phyloP scores from a whole-genome alignment of 2,888 invertebrate species.

The Hirtodrosophila cameraria region DNA sequence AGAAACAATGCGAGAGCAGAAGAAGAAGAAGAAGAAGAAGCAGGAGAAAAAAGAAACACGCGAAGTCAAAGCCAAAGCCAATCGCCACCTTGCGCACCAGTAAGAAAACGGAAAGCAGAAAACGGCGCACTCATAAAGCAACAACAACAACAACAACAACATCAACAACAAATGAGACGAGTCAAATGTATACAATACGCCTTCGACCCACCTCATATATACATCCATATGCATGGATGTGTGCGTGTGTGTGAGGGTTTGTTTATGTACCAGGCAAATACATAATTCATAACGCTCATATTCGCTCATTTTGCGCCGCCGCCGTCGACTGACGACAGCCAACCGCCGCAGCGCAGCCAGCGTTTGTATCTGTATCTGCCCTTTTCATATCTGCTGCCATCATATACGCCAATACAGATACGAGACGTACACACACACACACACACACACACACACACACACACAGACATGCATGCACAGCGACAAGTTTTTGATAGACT shows the following conservation, averaged over 20 bases:
- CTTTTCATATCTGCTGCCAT: slow-evolving; percentile 81
- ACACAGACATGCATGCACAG: slow-evolving; percentile 10
- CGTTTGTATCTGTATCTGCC: slow-evolving; percentile 59
- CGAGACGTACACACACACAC: too few relatives aligned
- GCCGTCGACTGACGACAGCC: slow-evolving; percentile 39
- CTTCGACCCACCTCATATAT: slow-evolving; percentile 40
- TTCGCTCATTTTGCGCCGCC: slow-evolving; percentile 74
- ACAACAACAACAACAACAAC: slow-evolving; percentile 30
- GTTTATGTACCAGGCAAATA: slow-evolving; percentile 68
- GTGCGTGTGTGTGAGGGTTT: slow-evolving; percentile 51
- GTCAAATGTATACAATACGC: slow-evolving; percentile 37
- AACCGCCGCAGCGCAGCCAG: slow-evolving; percentile 48
- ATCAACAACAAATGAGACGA: slow-evolving; percentile 24
- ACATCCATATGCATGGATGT: slow-evolving; percentile 9
- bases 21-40: slow-evolving; percentile 16
- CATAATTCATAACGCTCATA: slow-evolving; percentile 83
- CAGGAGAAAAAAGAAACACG: slow-evolving; percentile 14
- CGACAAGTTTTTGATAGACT: slow-evolving; percentile 75
- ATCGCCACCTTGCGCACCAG: slow-evolving; percentile 81
- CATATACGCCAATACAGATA: slow-evolving; percentile 59
- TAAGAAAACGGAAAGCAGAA: slow-evolving; percentile 68
- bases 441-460: slow-evolving; percentile 28
- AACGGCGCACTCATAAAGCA: slow-evolving; percentile 65
- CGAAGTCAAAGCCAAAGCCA: slow-evolving; percentile 46
- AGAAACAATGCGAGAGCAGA: slow-evolving; percentile 25